Base-by-base conservation (phyloP, 1,140 invertebrate species). In the Pentalonia nigronervosa region DNA sequence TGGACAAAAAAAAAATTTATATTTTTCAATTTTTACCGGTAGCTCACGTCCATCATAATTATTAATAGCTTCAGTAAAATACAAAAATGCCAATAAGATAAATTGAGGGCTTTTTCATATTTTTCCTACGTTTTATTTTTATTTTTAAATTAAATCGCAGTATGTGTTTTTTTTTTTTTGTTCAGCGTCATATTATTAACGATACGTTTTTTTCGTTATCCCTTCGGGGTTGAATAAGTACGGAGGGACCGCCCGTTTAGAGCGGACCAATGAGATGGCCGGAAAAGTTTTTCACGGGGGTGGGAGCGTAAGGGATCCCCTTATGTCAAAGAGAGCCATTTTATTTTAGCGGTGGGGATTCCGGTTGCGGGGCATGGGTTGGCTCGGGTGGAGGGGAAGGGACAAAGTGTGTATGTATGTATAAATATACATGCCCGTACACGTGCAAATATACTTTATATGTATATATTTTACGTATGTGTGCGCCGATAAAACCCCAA, bases 321-420 rank as follows among this genome's bases (percentile, higher is more conserved):
- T 92, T 92, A 92, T 92, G 91, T 92, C 91, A 84, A 92, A 92
- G 91, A 92, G 91, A 92, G 91, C 91, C 91, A 92, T 92, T 92
- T 92, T 92, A 92, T 92, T 92, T 92, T 92, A 48, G 9, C 47
- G 8, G 76, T 34, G 47, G 45, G 91, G 76, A 48, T 48, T 41
- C 47, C 47, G 48, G 48, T 30, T 48, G 7, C 0, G 76, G 60
- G 91, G n/a, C 21, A 34, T 25, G 60, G 23, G 45, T 25, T 17
- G 67, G 9, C 21, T 23, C 67, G 48, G 76, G 34, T 47, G 30
- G 90, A 81, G 21, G 34, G 90, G 91, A 92, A 84, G 81, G 76
- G 91, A 92, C 76, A 50, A 92, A 50, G 76, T 92, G 34, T 91
- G 34, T 34, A 48, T 91, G 81, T 53, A 48, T 91, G 50, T 83